phyloP scores from a whole-genome alignment of 2,888 invertebrate species.

The Cyclophora albipunctata region DNA sequence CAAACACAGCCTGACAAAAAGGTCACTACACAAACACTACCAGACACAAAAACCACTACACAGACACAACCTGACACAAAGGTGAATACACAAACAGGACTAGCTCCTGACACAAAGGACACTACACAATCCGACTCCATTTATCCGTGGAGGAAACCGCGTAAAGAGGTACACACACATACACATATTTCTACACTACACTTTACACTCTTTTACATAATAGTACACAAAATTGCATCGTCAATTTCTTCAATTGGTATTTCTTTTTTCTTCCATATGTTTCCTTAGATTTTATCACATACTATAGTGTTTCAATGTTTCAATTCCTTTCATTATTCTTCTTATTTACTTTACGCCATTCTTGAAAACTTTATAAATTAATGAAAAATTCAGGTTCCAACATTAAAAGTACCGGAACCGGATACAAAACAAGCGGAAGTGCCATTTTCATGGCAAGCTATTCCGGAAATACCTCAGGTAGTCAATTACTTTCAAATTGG shows the following conservation, averaged over 20 bases:
- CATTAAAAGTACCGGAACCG: constrained; percentile 40
- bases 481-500: constrained; percentile 8
- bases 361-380: too few species aligned
- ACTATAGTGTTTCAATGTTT: too few species aligned
- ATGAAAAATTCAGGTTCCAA: constrained; percentile 39
- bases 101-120: too few species aligned
- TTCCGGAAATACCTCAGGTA: constrained; percentile 71
- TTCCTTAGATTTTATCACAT: too few species aligned
- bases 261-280: neutral
- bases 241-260: neutral
- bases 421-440: constrained; percentile 49
- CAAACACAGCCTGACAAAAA: constrained; percentile 1
- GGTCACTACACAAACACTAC: neutral
- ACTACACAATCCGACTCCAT: constrained; percentile 17
- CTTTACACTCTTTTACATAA: neutral
- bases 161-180: constrained; percentile 18
- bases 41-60: neutral
- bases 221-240: constrained; percentile 13
- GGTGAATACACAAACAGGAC: constrained; percentile 16
- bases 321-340: too few species aligned
- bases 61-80: constrained; percentile 6
- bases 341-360: too few species aligned
- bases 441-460: constrained; percentile 63
- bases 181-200: neutral
- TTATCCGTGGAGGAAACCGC: constrained; percentile 36